These are phyloP conservation scores for Sinohyriopsis cumingii DNA, from an alignment of 2,888 invertebrate genomes.

Conservation along the genomic window DNA sequence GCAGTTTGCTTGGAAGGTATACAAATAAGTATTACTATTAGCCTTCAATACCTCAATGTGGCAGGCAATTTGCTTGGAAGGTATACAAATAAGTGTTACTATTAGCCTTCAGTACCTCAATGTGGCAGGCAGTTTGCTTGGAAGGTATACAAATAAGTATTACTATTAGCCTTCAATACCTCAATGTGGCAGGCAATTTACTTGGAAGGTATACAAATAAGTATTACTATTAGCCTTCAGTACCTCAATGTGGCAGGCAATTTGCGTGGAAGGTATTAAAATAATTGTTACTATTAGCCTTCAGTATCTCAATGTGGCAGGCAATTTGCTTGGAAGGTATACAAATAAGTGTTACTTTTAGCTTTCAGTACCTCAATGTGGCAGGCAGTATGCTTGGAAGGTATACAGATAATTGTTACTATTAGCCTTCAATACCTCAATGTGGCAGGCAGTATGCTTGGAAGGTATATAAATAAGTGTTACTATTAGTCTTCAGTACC, in stretches of 20 bases:
- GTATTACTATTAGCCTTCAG: conserved; percentile 56
- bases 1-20: conserved; percentile 64
- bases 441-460: conserved; percentile 62
- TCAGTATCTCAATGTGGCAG: conserved; percentile 58
- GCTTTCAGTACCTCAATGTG: conserved; percentile 56
- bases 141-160: conserved; percentile 53
- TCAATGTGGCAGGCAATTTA: conserved; percentile 64
- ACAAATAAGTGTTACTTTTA: too few species aligned
- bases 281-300: too few species aligned
- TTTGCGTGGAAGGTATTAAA: conserved; percentile 57
- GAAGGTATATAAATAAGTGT: conserved; percentile 53
- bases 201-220: conserved; percentile 56
- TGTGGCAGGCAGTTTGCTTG: conserved; percentile 62
- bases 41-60: conserved; percentile 56
- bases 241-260: conserved; percentile 63
- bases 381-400: conserved; percentile 64
- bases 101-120: conserved; percentile 58
- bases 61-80: conserved; percentile 64
- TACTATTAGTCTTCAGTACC: conserved; percentile 51
- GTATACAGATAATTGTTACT: conserved; percentile 47
- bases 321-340: conserved; percentile 65
- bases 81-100: conserved; percentile 47
- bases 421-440: conserved; percentile 58
- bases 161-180: conserved; percentile 52
- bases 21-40: too few species aligned